Evolutionary conservation across 2,888 invertebrate genomes (phyloP).

Genomic region (Eulithis prunata): DNA sequence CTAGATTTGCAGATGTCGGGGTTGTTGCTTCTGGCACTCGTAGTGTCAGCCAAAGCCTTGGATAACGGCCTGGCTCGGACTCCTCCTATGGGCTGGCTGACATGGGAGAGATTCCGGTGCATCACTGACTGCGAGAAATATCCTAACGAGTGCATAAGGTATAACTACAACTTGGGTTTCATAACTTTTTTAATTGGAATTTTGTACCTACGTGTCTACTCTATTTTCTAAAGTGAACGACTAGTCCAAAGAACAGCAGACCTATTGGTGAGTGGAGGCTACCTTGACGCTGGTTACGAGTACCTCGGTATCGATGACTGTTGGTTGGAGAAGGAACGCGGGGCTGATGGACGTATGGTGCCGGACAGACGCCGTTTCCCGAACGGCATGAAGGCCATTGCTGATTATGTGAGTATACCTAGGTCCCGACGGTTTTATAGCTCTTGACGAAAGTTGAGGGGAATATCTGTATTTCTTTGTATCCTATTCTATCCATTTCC

Average conservation of each 20-base stretch:
- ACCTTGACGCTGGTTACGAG: constrained; percentile 88
- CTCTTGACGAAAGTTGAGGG: too few relatives aligned
- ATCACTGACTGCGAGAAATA: constrained; percentile 86
- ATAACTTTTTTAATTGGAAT: too few relatives aligned
- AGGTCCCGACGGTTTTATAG: too few relatives aligned
- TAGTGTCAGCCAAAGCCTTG: constrained; percentile 56
- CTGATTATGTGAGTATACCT: constrained; percentile 89
- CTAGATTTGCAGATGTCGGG: constrained; percentile 35
- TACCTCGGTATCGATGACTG: constrained; percentile 91
- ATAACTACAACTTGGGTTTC: constrained; percentile 35
- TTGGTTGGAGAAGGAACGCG: constrained; percentile 88
- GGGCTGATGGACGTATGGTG: constrained; percentile 84
- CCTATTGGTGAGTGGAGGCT: constrained; percentile 87
- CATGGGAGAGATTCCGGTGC: constrained; percentile 88
- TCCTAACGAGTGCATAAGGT: constrained; percentile 88
- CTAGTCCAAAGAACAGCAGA: constrained; percentile 86
- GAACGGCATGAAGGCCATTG: constrained; percentile 87
- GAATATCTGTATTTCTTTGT: too few relatives aligned
- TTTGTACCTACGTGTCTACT: too few relatives aligned
- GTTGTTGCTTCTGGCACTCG: constrained; percentile 43
- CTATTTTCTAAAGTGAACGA: constrained; percentile 76
- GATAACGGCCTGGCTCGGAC: constrained; percentile 87
- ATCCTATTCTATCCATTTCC: too few relatives aligned
- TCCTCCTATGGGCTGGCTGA: constrained; percentile 90
- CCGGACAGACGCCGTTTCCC: constrained; percentile 89